phyloP scores from a whole-genome alignment of 2,888 invertebrate genomes.

The Tuta absoluta region DNA sequence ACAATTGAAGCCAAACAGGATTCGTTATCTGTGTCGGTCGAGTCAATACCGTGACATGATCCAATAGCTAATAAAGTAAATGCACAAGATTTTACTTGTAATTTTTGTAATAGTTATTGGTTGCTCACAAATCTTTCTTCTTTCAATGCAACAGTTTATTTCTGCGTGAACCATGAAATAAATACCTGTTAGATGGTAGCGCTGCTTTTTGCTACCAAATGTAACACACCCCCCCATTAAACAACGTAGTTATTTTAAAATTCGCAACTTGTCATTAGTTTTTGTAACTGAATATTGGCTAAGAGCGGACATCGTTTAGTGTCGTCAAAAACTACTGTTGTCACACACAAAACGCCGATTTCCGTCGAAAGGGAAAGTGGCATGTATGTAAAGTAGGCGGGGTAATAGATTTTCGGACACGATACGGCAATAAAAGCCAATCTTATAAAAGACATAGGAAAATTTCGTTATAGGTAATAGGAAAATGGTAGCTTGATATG shows the following conservation, averaged over 20 bases:
- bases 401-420: not conserved
- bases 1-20: not conserved
- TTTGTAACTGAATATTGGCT: slow-evolving; percentile 2
- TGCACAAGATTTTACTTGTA: too few species aligned
- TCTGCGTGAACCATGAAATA: too few species aligned
- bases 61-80: too few species aligned
- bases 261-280: not conserved
- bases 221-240: too few species aligned
- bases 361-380: slow-evolving; percentile 29
- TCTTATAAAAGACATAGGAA: not conserved
- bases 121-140: too few species aligned
- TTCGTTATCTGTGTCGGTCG: not conserved
- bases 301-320: slow-evolving; percentile 20
- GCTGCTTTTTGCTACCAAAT: too few species aligned
- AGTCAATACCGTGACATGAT: too few species aligned
- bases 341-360: slow-evolving; percentile 22
- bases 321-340: slow-evolving; percentile 15
- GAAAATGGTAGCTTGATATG: too few species aligned
- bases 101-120: too few species aligned
- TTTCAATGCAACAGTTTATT: too few species aligned
- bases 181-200: too few species aligned
- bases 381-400: slow-evolving; percentile 26
- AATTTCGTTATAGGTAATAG: not conserved
- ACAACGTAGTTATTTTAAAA: slow-evolving; percentile 1
- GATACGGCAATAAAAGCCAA: not conserved